Evolutionary conservation across 2,888 invertebrate genomes (phyloP).

Genomic region (Smittia sp.): DNA sequence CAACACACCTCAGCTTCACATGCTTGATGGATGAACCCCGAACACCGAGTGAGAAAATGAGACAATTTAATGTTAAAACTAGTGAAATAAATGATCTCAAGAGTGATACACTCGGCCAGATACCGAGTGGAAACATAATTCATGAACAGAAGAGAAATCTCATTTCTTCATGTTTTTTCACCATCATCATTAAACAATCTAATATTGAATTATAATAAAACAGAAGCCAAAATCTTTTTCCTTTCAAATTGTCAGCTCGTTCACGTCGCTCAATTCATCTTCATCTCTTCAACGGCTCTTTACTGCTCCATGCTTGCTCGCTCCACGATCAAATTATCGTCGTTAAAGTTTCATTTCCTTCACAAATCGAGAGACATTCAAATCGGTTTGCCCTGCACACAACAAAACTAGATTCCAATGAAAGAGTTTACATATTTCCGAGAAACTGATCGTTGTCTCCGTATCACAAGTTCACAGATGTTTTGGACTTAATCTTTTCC

Average conservation of each 20-base stretch:
- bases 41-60: conserved; percentile 11
- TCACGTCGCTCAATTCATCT: conserved; percentile 9
- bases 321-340: background rate
- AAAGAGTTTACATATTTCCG: conserved; percentile 40
- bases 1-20: no score
- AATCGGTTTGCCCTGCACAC: conserved; percentile 11
- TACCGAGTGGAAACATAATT: conserved; percentile 13
- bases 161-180: conserved; percentile 6
- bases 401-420: conserved; percentile 28
- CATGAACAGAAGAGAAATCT: conserved; percentile 21
- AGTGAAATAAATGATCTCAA: conserved; percentile 18
- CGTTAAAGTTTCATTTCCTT: background rate
- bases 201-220: conserved; percentile 17
- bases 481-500: conserved; percentile 3
- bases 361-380: conserved; percentile 2
- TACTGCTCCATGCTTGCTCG: background rate
- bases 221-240: conserved; percentile 26
- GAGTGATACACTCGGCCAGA: conserved; percentile 16
- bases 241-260: conserved; percentile 23
- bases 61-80: conserved; percentile 20
- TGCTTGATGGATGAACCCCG: background rate
- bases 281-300: background rate
- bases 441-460: conserved; percentile 38
- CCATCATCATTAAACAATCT: conserved; percentile 13
- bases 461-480: conserved; percentile 38